These are phyloP conservation scores for Zosterops borbonicus DNA, from an alignment of 2,113 vertebrate genomes.

Conservation along the genomic window DNA sequence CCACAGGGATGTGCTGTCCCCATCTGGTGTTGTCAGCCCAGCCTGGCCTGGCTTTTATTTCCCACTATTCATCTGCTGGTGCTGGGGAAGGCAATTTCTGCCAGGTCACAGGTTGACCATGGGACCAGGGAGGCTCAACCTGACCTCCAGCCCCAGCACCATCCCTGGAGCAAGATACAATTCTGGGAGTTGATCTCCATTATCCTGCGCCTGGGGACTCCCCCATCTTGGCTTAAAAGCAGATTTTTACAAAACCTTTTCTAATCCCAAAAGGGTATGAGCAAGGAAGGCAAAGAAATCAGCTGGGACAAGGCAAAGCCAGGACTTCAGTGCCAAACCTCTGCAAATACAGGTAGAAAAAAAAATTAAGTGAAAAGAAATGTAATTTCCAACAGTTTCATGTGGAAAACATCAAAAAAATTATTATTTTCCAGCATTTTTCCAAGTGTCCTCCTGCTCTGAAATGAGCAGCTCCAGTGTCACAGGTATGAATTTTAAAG, in stretches of 20 bases:
- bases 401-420: accelerated
- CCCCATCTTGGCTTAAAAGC: background rate
- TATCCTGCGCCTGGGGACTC: background rate
- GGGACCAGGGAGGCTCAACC: background rate
- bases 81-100: background rate
- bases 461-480: background rate
- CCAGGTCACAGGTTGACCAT: too few species aligned
- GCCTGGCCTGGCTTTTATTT: background rate
- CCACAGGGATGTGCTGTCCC: accelerated
- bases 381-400: background rate
- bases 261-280: background rate
- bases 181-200: background rate
- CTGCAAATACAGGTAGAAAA: background rate
- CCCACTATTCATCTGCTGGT: background rate
- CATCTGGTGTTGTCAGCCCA: background rate
- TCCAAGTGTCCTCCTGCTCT: background rate
- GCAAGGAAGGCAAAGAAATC: background rate
- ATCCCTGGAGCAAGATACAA: background rate
- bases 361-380: background rate
- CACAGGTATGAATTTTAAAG: background rate
- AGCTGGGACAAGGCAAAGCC: background rate
- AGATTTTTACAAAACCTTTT: background rate
- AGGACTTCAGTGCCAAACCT: background rate
- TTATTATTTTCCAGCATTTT: background rate
- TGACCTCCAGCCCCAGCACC: background rate